Conservation (phyloP, 2,888 invertebrate genomes). For the Coenonympha arcania region DNA sequence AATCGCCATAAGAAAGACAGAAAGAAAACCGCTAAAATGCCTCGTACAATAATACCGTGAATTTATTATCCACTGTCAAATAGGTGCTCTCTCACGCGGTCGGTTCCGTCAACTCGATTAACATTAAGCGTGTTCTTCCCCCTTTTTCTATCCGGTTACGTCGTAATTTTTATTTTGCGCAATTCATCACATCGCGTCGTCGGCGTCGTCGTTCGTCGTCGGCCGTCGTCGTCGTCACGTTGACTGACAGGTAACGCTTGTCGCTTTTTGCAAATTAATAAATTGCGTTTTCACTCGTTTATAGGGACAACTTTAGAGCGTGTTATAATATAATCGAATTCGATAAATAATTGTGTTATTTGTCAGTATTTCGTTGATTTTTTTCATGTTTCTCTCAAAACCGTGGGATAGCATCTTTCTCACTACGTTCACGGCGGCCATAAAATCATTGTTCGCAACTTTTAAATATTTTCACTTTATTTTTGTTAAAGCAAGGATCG, state of each 20-base stretch:
- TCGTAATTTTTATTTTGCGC: conserved; percentile 63
- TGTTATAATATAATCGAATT: too few relatives aligned
- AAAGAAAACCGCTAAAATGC: too few relatives aligned
- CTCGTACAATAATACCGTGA: background rate
- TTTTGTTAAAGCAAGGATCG: too few relatives aligned
- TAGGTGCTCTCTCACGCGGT: conserved; percentile 24
- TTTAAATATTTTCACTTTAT: too few relatives aligned
- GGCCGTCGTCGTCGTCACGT: conserved; percentile 31
- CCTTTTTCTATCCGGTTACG: conserved; percentile 42
- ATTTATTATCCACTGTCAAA: conserved; percentile 18
- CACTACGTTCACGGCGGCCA: too few relatives aligned
- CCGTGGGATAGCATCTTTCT: too few relatives aligned
- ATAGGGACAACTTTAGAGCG: conserved; percentile 35
- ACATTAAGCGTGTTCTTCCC: conserved; percentile 47
- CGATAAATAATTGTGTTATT: too few relatives aligned
- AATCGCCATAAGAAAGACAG: too few relatives aligned
- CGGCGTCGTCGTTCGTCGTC: conserved; percentile 38
- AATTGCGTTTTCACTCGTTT: conserved; percentile 47
- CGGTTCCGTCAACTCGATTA: conserved; percentile 46
- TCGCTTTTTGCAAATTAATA: conserved; percentile 54
- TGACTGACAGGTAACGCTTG: conserved; percentile 55
- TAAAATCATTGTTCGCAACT: too few relatives aligned
- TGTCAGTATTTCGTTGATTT: too few relatives aligned
- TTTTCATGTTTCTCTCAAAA: too few relatives aligned
- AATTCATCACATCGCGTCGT: conserved; percentile 54